Evolutionary conservation across 1,140 invertebrate species (phyloP).

Genomic region (Caerostris extrusa): DNA sequence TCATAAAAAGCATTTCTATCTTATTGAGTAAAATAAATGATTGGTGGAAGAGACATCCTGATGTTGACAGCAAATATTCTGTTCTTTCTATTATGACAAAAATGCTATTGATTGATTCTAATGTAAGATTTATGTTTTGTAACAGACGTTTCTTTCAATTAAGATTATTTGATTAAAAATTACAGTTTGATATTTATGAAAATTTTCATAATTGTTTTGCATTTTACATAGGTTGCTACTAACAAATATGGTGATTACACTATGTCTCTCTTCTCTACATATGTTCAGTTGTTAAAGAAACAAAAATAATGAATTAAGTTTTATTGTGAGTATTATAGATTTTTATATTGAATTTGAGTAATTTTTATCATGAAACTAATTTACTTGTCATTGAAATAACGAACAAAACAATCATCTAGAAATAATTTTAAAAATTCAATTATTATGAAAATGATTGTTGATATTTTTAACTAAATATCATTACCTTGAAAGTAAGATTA

Average conservation of each 20-base stretch:
- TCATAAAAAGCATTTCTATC: constrained; percentile 50
- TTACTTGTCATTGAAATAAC: no score
- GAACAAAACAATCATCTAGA: no score
- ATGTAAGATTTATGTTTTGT: constrained; percentile 45
- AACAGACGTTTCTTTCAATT: no score
- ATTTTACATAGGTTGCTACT: constrained; percentile 60
- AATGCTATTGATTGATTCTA: constrained; percentile 72
- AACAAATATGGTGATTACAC: constrained; percentile 19
- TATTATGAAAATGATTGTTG: no score
- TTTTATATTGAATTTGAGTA: no score
- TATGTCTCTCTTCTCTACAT: constrained; percentile 58
- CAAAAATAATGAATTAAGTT: constrained; percentile 21
- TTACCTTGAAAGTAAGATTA: no score
- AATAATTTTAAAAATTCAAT: no score
- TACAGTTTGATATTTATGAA: background rate
- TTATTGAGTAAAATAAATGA: constrained; percentile 23
- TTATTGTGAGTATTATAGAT: constrained; percentile 65
- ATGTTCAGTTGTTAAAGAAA: constrained; percentile 15
- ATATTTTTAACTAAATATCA: no score
- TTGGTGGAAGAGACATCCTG: constrained; percentile 47
- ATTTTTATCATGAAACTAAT: no score
- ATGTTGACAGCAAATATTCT: constrained; percentile 49
- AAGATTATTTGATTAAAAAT: background rate
- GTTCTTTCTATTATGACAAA: constrained; percentile 68
- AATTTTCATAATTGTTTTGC: background rate